Evolutionary conservation across 2,888 invertebrate species (phyloP).

Genomic region (Actias luna): DNA sequence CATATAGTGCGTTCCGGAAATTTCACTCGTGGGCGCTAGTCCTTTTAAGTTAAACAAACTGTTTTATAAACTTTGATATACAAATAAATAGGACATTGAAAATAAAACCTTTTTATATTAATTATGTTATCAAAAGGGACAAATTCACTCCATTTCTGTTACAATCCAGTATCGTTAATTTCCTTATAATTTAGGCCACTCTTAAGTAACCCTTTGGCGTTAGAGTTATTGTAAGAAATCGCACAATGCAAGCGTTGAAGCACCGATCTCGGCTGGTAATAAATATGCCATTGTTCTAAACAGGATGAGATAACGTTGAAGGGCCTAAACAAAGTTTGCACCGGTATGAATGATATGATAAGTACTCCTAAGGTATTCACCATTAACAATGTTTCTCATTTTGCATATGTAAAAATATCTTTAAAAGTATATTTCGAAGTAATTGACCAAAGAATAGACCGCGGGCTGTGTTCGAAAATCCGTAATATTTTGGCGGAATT

Average conservation of each 20-base stretch:
- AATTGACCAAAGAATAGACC: too few relatives aligned
- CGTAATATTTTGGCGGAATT: too few relatives aligned
- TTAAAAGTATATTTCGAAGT: too few relatives aligned
- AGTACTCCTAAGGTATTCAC: constrained; percentile 1
- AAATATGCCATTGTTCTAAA: constrained; percentile 39
- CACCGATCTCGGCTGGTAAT: constrained; percentile 32
- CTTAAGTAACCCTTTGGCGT: constrained; percentile 16
- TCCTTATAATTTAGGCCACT: constrained; percentile 17
- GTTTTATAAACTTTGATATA: too few relatives aligned
- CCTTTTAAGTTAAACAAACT: too few relatives aligned
- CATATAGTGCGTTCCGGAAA: too few relatives aligned
- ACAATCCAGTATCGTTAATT: background rate
- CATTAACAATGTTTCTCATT: background rate
- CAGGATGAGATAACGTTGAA: constrained; percentile 27
- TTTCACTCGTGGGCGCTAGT: too few relatives aligned
- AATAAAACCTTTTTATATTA: too few relatives aligned
- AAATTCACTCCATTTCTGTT: background rate
- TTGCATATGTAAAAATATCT: background rate
- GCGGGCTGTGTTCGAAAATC: too few relatives aligned
- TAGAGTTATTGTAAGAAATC: constrained; percentile 11
- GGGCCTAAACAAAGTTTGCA: constrained; percentile 14
- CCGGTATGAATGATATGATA: constrained; percentile 8
- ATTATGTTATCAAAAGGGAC: background rate
- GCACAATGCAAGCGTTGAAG: constrained; percentile 10
- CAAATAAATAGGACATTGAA: too few relatives aligned